Evolutionary conservation across 2,797 vertebrate species (phyloP).

Genomic region (Melanotaenia trifasciata): DNA sequence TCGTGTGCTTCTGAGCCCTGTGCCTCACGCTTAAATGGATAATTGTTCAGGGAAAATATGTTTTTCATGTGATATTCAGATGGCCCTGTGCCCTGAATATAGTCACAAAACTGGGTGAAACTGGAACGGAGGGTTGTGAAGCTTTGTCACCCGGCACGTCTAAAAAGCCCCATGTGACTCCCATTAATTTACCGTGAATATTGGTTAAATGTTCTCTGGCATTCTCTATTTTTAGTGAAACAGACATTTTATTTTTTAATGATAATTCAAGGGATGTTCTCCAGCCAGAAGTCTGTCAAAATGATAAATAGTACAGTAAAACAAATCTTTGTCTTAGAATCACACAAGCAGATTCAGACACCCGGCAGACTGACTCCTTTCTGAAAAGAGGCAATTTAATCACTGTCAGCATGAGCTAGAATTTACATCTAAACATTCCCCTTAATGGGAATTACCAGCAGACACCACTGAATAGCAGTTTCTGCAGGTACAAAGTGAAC

Average conservation of each 20-base stretch:
- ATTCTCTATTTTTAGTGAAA: conserved; percentile 4
- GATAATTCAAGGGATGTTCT: neutral
- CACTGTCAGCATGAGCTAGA: no score
- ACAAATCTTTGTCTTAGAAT: neutral
- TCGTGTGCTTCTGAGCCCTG: conserved; percentile 19
- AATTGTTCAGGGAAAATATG: conserved; percentile 56
- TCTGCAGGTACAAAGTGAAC: no score
- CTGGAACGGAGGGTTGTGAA: conserved; percentile 40
- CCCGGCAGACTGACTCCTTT: neutral
- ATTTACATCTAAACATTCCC: no score
- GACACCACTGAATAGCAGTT: no score
- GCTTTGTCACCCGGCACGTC: conserved; percentile 2
- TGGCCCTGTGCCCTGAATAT: conserved; percentile 52
- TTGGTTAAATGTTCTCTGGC: neutral
- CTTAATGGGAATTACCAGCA: no score
- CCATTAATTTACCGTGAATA: conserved; percentile 24
- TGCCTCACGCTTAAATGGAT: conserved; percentile 50
- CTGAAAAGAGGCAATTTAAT: neutral
- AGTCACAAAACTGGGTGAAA: conserved; percentile 39
- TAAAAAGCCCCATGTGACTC: conserved; percentile 39
- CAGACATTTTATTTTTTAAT: neutral
- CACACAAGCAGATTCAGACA: neutral
- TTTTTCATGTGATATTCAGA: conserved; percentile 74
- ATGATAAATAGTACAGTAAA: conserved; percentile 8
- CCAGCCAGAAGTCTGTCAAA: neutral